Evolutionary conservation across 2,888 invertebrate genomes (phyloP), one percentile per base, ranked within the genome.

Genomic region (Euplexia lucipara): DNA sequence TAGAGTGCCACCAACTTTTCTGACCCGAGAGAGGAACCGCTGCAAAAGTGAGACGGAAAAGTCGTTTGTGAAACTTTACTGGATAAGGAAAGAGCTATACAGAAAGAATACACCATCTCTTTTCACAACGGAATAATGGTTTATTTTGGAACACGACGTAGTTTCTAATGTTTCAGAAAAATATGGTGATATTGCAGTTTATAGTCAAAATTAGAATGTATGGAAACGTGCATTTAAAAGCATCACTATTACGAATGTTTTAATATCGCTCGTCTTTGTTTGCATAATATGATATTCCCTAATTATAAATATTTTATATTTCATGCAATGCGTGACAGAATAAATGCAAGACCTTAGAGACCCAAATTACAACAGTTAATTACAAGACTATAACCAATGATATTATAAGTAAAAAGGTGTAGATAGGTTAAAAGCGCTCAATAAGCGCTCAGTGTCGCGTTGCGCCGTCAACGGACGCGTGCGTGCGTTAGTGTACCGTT

Each of bases 181-280:
- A 10, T 9, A n/a, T 10, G 1, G 14, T 22, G 61, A 14, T 1
- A 41, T 9, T 41, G 14, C n/a, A 45, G 32, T 37, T 39, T 8
- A 64, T 26, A 7, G 26, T 51, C 18, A 47, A 41, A 64, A 30
- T 37, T 48, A 52, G 34, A 48, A 70, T 63, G 41, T 37, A 42
- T 32, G n/a, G n/a, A 18, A 64, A 57, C 16, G n/a, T 58, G 47
- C n/a, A 44, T 35, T 20, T 16, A 37, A 39, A 26, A 34, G 16
- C 53, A 66, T 57, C 9, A 34, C 69, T 26, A 22, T 63, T 37
- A 9, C 41, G 26, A 64, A 64, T 49, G 26, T 16, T 26, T 49
- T 2, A 8, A 34, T 14, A 22, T 70, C 35, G 5, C 9, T 70
- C 14, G 5, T n/a, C 5, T 26, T 26, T 5, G 26, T 26, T 26